A percentile compares a stretch with the other conserved stretches of the same genome.
These are phyloP conservation scores for Malacoctenus gilli DNA, from an alignment of 2,797 vertebrate genomes.

Conservation along the genomic window DNA sequence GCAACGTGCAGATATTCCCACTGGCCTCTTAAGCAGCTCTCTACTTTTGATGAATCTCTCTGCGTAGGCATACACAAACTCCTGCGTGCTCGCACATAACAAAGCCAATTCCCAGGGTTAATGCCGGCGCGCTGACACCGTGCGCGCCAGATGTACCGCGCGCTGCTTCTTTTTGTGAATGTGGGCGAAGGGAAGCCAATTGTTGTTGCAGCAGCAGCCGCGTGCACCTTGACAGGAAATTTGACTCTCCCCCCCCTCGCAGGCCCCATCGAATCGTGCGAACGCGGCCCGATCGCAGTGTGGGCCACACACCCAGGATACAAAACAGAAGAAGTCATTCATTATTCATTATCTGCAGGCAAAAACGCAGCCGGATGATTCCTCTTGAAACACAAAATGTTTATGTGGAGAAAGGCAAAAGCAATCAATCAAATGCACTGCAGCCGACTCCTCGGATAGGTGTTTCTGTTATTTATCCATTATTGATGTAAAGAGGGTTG, in stretches of 20 bases:
- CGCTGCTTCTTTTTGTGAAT: slow-evolving; percentile 31
- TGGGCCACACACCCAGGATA: slow-evolving; percentile 10
- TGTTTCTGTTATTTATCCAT: not conserved
- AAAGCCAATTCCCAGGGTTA: slow-evolving; percentile 66
- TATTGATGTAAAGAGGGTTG: not conserved
- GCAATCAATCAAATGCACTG: not conserved
- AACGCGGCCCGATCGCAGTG: slow-evolving; percentile 30
- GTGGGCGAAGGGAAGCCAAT: slow-evolving; percentile 46
- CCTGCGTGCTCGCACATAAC: slow-evolving; percentile 61
- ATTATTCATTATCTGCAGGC: slow-evolving; percentile 47
- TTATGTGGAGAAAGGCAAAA: slow-evolving; percentile 2
- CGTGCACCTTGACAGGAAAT: slow-evolving; percentile 51
- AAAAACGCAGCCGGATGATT: slow-evolving; percentile 16
- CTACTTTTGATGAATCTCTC: slow-evolving; percentile 73
- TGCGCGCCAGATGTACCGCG: slow-evolving; percentile 45
- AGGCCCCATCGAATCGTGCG: slow-evolving; percentile 39
- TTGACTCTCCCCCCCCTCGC: slow-evolving; percentile 42
- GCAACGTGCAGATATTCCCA: slow-evolving; percentile 77
- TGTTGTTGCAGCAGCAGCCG: slow-evolving; percentile 35
- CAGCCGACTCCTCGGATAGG: slow-evolving; percentile 7
- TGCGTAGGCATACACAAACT: slow-evolving; percentile 70
- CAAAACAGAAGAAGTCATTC: slow-evolving; percentile 37
- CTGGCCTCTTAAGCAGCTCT: slow-evolving; percentile 75
- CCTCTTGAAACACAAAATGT: slow-evolving; percentile 31
- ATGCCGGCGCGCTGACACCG: slow-evolving; percentile 56